Evolutionary conservation across 2,797 vertebrate species (phyloP).

Genomic region (Sardinella longiceps): DNA sequence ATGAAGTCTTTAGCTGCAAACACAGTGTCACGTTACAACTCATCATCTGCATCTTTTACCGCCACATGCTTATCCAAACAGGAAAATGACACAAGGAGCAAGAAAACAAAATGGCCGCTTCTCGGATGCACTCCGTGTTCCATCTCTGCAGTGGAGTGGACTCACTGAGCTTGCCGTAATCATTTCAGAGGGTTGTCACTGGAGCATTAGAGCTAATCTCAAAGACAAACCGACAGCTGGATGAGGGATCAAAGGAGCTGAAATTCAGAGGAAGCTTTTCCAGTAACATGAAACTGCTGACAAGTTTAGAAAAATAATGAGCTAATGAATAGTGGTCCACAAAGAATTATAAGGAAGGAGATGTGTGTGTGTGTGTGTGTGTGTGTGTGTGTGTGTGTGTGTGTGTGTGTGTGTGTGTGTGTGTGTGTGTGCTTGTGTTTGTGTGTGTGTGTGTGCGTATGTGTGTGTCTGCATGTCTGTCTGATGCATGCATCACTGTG

Average conservation of each 20-base stretch:
- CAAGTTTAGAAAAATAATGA: background rate
- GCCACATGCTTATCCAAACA: background rate
- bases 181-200: background rate
- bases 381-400: background rate
- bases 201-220: slow-evolving; percentile 27
- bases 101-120: background rate
- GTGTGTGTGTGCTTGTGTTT: background rate
- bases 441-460: background rate
- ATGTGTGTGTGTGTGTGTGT: background rate
- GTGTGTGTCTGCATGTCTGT: background rate
- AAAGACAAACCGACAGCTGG: slow-evolving; percentile 29
- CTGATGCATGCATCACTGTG: background rate
- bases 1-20: slow-evolving; percentile 95
- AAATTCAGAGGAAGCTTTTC: slow-evolving; percentile 8
- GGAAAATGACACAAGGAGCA: background rate
- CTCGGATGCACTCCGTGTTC: background rate
- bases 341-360: background rate
- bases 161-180: background rate
- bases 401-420: background rate
- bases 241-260: slow-evolving; percentile 5
- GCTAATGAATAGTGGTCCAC: background rate
- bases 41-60: background rate
- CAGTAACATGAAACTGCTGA: slow-evolving; percentile 24
- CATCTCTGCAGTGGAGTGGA: background rate
- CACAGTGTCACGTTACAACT: background rate